A percentile compares a stretch with the other conserved stretches of the same genome.
These are phyloP conservation scores for Sphenodon punctatus DNA, from an alignment of 2,797 vertebrate species.

Conservation along the genomic window DNA sequence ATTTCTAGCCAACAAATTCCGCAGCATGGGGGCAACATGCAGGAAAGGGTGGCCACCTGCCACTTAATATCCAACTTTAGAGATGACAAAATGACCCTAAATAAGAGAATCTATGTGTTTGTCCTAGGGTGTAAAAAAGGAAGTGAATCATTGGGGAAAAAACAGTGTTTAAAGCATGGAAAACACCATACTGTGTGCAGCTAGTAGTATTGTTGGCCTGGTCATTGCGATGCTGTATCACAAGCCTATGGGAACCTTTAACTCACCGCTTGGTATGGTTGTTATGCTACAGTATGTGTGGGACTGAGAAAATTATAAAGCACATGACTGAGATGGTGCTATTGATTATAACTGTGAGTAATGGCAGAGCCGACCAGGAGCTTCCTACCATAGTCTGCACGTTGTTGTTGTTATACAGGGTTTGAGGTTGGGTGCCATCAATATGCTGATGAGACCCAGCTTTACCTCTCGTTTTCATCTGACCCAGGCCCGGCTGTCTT, in stretches of 20 bases:
- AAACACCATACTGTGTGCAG: neutral
- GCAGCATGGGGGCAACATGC: slow-evolving; percentile 31
- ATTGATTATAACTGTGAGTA: neutral
- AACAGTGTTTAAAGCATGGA: neutral
- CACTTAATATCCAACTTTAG: slow-evolving; percentile 28
- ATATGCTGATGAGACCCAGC: no score
- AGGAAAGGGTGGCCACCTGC: slow-evolving; percentile 18
- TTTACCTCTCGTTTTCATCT: no score
- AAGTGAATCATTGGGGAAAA: neutral
- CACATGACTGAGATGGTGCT: neutral
- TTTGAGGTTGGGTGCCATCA: no score
- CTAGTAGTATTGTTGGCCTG: neutral
- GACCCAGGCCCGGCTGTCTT: no score
- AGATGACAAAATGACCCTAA: slow-evolving; percentile 13
- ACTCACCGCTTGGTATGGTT: neutral
- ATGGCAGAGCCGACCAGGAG: neutral
- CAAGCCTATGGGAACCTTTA: neutral
- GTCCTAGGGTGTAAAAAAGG: slow-evolving; percentile 34
- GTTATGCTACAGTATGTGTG: rapidly evolving
- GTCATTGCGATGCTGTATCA: neutral
- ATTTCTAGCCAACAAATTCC: slow-evolving; percentile 45
- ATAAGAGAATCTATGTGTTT: neutral
- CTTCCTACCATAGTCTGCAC: rapidly evolving
- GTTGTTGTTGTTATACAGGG: neutral
- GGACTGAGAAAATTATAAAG: neutral